These are phyloP conservation scores for Pardosa pseudoannulata DNA, from an alignment of 2,888 invertebrate genomes.

Conservation along the genomic window DNA sequence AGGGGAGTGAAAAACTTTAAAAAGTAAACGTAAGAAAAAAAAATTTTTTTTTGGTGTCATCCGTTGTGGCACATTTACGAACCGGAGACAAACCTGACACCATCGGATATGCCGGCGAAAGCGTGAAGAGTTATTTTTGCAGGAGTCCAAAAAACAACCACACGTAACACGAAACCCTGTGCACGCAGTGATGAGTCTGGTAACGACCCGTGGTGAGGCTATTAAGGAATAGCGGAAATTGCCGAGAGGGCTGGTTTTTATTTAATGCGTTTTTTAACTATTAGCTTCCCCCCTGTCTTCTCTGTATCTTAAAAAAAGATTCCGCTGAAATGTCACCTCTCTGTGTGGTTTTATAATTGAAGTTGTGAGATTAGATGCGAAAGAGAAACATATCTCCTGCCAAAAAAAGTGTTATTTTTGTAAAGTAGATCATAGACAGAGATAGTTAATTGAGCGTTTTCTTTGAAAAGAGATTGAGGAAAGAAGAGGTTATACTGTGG, in stretches of 20 bases:
- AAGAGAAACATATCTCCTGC: neutral
- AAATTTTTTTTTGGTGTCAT: conserved; percentile 32
- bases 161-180: conserved; percentile 35
- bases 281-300: neutral
- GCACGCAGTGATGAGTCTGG: conserved; percentile 44
- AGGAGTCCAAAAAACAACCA: conserved; percentile 23
- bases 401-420: conserved; percentile 2
- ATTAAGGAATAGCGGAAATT: conserved; percentile 35
- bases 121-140: conserved; percentile 67
- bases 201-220: conserved; percentile 68
- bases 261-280: neutral
- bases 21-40: conserved; percentile 23
- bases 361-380: conserved; percentile 17
- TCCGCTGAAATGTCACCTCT: conserved; percentile 57
- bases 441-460: conserved; percentile 19
- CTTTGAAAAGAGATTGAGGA: neutral
- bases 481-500: neutral
- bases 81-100: conserved; percentile 58
- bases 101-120: conserved; percentile 50
- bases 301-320: neutral
- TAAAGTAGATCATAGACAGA: neutral
- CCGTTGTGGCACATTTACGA: conserved; percentile 70
- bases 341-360: conserved; percentile 68
- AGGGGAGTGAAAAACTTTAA: neutral
- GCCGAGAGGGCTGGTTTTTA: neutral